Base-by-base conservation (phyloP, 2,888 invertebrate species). In the Drosophila eohydei region DNA sequence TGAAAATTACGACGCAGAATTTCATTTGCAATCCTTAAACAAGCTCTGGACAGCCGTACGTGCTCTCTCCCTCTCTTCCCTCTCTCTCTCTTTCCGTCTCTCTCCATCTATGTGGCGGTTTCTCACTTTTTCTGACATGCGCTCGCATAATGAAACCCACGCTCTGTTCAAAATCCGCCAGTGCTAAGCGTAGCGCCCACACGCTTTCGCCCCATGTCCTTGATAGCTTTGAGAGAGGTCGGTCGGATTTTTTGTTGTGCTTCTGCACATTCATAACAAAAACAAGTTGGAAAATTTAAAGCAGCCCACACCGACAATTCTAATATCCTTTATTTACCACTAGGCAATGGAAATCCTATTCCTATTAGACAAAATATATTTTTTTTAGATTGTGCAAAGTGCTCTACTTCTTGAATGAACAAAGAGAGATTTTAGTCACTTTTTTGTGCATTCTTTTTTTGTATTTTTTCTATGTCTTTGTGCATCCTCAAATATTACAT, bases 231-330 rank as follows among this genome's bases (percentile, higher is more conserved):
- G 69, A 48, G 50, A 51, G 78, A 77, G 64, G 70, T 71, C 73
- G 72, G 73, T 80, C 75, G 80, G 51, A 66, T 72, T 72, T 91
- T 91, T 88, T 90, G 91, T 91, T 90, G 81, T 88, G 83, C 71
- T 89, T 91, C 91, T 85, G 54, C 76, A 69, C 58, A 76, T 90
- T 90, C 90, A 87, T 84, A 89, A 87, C 89, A 87, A 84, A 77
- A 84, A 77, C 78, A 74, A 87, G 48, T 74, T 12, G 4, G 12
- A 8, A n/a, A 12, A 44, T 26, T 21, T 26, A 6, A 16, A 14
- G 7, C 7, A 1, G 21, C 9, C 8, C 21, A 14, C n/a, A 9
- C 6, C 59, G 48, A 59, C 41, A 28, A 11, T 3, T 32, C 2
- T 2, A 5, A 73, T 73, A 57, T 50, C 44, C 61, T 60, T 16